Conservation (phyloP, 2,888 invertebrate genomes). For the Rhopalosiphum nymphaeae region DNA sequence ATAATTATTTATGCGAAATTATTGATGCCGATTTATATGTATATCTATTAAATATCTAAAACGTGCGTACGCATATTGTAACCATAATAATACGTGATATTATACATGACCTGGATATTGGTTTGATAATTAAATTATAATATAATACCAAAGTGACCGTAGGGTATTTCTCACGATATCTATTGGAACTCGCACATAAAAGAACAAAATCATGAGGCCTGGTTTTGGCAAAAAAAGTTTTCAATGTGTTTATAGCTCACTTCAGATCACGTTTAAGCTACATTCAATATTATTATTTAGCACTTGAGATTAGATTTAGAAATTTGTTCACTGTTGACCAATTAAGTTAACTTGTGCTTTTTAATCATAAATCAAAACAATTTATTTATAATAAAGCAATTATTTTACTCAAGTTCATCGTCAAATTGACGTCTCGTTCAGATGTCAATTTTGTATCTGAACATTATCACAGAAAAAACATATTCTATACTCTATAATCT, state of each 20-base stretch:
- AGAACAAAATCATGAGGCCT: neutral
- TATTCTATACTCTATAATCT: no score
- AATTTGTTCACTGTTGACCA: neutral
- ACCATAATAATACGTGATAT: neutral
- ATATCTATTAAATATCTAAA: neutral
- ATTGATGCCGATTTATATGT: neutral
- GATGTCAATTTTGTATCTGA: neutral
- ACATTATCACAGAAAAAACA: neutral
- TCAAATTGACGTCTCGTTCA: neutral
- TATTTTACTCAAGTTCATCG: neutral
- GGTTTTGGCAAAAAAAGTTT: neutral
- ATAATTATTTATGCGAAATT: neutral
- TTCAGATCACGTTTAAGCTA: neutral
- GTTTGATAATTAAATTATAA: constrained; percentile 9
- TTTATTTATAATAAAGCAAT: neutral
- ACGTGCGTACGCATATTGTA: neutral
- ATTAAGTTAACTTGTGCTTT: neutral
- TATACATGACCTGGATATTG: neutral
- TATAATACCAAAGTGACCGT: neutral
- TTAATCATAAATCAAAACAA: neutral
- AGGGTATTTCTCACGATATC: neutral
- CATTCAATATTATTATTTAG: neutral
- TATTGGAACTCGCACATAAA: neutral
- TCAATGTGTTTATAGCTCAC: neutral
- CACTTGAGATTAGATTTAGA: neutral